Evolutionary conservation across 1,140 invertebrate species (phyloP).

Genomic region (Acyrthosiphon pisum): DNA sequence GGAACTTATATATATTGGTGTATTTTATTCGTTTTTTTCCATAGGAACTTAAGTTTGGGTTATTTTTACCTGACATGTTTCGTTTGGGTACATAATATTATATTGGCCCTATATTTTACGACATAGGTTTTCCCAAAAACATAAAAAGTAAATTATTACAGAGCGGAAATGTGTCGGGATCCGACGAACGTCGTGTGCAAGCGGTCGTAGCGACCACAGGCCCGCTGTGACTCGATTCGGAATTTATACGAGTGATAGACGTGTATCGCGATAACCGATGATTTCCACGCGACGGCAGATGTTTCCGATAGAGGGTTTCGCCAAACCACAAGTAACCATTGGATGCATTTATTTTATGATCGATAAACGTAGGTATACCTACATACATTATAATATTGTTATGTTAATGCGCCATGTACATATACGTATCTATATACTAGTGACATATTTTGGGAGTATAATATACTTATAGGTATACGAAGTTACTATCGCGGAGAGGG

Average conservation of each 20-base stretch:
- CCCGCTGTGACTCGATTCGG: background rate
- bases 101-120: background rate
- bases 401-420: background rate
- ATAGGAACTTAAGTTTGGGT: background rate
- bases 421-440: background rate
- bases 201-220: background rate
- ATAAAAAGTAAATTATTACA: background rate
- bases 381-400: background rate
- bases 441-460: background rate
- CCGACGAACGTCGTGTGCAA: background rate
- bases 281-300: background rate
- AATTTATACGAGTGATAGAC: background rate
- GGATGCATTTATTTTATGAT: background rate
- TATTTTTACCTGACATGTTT: background rate
- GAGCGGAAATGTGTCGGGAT: background rate
- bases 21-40: background rate
- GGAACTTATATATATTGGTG: background rate
- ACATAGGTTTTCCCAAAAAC: background rate
- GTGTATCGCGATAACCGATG: background rate
- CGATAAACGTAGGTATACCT: background rate
- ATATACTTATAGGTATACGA: background rate
- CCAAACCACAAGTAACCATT: background rate
- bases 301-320: background rate
- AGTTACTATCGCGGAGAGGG: background rate
- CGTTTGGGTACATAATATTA: background rate